Evolutionary conservation across 2,797 vertebrate species (phyloP).

Genomic region (Lerista edwardsae): DNA sequence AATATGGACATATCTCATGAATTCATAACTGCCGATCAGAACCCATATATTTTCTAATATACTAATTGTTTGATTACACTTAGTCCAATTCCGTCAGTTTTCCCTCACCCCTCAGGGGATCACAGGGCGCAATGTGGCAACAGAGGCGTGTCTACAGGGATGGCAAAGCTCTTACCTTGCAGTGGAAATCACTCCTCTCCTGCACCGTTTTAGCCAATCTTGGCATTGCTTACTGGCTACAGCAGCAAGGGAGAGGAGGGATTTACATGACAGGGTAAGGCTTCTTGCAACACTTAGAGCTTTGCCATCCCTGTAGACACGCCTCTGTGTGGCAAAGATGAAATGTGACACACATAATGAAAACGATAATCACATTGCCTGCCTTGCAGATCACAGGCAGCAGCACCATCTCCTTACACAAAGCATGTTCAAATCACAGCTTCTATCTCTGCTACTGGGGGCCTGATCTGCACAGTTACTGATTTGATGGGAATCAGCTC

Average conservation of each 20-base stretch:
- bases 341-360: slow-evolving; percentile 1
- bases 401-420: slow-evolving; percentile 17
- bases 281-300: too few species aligned
- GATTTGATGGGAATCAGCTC: background rate
- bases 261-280: too few species aligned
- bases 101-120: background rate
- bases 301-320: too few species aligned
- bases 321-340: too few species aligned
- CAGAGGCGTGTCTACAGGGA: too few species aligned
- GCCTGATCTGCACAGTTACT: background rate
- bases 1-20: background rate
- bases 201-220: too few species aligned
- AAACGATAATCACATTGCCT: background rate
- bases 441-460: slow-evolving; percentile 10
- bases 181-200: too few species aligned
- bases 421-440: background rate
- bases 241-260: too few species aligned
- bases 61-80: background rate
- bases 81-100: background rate
- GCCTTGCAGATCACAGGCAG: background rate
- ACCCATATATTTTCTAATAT: background rate
- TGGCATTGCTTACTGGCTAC: too few species aligned
- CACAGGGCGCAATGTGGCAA: background rate
- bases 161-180: too few species aligned
- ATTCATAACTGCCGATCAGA: background rate